phyloP scores from a whole-genome alignment of 2,113 vertebrate species.

The Calyptommatus sinebrachiatus region DNA sequence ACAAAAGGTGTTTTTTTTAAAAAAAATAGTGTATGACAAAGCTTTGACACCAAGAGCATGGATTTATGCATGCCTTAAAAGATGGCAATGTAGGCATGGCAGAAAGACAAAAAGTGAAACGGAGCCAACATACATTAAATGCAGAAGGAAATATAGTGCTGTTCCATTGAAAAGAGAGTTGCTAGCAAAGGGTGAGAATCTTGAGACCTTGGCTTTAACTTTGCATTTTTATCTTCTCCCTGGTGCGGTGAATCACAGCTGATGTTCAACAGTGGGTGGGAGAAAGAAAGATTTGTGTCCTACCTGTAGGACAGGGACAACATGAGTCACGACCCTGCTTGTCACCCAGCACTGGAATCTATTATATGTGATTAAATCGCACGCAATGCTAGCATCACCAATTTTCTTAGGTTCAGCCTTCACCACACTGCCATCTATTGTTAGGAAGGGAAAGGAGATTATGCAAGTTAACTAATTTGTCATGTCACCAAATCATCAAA shows the following conservation, averaged over 20 bases:
- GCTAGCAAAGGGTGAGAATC: not conserved
- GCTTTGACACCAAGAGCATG: not conserved
- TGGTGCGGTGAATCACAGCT: not conserved
- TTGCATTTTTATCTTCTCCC: constrained; percentile 1
- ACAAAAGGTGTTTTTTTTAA: too few species aligned
- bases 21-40: too few species aligned
- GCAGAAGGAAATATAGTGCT: rapidly evolving
- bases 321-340: not conserved
- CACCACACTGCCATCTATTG: constrained; percentile 54
- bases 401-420: not conserved
- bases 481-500: too few species aligned
- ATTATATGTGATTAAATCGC: rapidly evolving
- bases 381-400: rapidly evolving
- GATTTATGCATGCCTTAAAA: not conserved
- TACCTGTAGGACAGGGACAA: rapidly evolving
- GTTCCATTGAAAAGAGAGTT: not conserved
- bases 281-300: constrained; percentile 4
- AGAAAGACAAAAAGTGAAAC: not conserved
- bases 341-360: not conserved
- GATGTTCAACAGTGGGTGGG: not conserved
- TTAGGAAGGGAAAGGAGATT: not conserved
- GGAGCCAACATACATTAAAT: not conserved
- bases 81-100: not conserved
- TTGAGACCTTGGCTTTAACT: constrained; percentile 10
- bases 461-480: not conserved